phyloP scores from a whole-genome alignment of 2,113 vertebrate genomes.

The Panthera tigris region DNA sequence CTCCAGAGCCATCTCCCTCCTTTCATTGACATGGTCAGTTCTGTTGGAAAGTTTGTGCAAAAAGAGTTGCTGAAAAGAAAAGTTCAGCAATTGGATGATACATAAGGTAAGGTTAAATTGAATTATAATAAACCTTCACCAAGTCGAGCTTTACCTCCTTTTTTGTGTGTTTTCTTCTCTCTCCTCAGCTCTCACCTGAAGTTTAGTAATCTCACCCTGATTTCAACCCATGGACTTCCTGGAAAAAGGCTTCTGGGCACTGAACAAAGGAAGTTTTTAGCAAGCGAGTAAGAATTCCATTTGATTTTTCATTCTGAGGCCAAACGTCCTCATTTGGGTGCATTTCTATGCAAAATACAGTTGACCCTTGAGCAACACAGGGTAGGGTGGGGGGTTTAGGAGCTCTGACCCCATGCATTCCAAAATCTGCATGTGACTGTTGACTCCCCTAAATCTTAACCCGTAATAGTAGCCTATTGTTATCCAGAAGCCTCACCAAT shows the following conservation, averaged over 20 bases:
- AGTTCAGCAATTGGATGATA: background rate
- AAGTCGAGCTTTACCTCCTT: background rate
- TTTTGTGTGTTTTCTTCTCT: slow-evolving; percentile 54
- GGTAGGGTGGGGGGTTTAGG: background rate
- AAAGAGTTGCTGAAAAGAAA: slow-evolving; percentile 27
- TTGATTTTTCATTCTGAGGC: slow-evolving; percentile 51
- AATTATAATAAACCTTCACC: background rate
- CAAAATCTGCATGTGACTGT: background rate
- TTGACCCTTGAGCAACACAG: background rate
- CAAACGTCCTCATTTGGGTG: background rate
- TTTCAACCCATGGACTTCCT: slow-evolving; percentile 92
- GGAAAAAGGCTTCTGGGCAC: slow-evolving; percentile 71
- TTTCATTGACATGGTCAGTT: background rate
- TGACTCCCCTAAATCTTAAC: background rate
- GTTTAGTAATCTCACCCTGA: slow-evolving; percentile 94
- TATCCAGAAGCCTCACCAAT: background rate
- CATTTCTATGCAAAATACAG: background rate
- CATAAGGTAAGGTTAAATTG: background rate
- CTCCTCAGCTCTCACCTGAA: slow-evolving; percentile 90
- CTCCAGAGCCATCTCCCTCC: background rate
- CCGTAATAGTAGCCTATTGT: background rate
- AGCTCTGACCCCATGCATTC: background rate
- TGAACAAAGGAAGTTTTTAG: slow-evolving; percentile 87
- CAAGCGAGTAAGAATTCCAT: slow-evolving; percentile 88
- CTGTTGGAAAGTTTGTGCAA: slow-evolving; percentile 1